Base-by-base conservation (phyloP, 2,113 vertebrate genomes). In the Boulengeromyrus knoepffleri region DNA sequence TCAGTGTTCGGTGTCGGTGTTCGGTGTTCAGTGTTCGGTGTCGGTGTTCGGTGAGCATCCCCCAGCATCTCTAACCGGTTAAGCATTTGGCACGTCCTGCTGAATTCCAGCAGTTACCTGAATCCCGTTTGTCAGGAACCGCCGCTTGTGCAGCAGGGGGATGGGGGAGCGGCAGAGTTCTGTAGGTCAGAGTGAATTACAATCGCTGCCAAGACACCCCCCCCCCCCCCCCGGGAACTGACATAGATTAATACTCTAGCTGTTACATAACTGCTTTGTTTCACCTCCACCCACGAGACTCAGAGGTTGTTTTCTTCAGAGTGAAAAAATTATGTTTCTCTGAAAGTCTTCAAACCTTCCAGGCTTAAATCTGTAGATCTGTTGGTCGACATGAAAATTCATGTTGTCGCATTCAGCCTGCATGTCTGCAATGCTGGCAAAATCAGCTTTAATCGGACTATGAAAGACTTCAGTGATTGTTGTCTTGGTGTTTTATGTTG, bases 281-380 rank as follows among this genome's bases (percentile, higher is more conserved):
- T 56, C 85, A 56, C 49, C 50, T 53, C 50, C 27, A 13, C 31
- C 50, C 85, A 53, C 45, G 6, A 85, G 36, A 45, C 39, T 53
- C 45, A 53, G 13, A 86, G 24, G 46, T 87, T 27, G 31, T 24
- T 49, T 47, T 49, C 84, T 52, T 87, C 47, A 36, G 27, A 87
- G 85, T 36, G n/a, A 87, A 87, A 53, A 87, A 87, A 87, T 80
- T 77, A 24, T 47, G 83, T 47, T 46, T 85, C 39, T 85, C 4
- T 47, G 45, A 47, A 84, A 24, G 83, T 84, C 80, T 45, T 47
- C 42, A 24, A 3, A 46, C 47, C 42, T 46, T 84, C 19, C 6
- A 46, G 24, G 80, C 80, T 53, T 27, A 12, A 47, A 27, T n/a
- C 84, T 36, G 31, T n/a, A 56, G 50, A 36, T 53, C 19, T 53